Evolutionary conservation across 2,888 invertebrate species (phyloP).

Genomic region (Frankliniella fusca): DNA sequence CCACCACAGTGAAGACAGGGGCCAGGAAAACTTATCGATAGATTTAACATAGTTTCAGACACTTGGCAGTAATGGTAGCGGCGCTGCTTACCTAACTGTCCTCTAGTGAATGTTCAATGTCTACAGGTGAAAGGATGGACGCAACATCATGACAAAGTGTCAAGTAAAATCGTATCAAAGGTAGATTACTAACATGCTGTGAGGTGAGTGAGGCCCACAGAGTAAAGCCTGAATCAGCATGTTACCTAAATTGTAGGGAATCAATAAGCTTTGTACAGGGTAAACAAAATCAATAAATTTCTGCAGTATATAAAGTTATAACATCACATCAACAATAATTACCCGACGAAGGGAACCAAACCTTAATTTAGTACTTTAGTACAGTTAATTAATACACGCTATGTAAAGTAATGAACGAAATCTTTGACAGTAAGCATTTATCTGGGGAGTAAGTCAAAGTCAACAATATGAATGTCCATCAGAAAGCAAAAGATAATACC

Average conservation of each 20-base stretch:
- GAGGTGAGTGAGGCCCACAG: conserved; percentile 7
- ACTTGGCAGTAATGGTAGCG: conserved; percentile 18
- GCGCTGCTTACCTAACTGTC: conserved; percentile 19
- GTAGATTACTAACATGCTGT: neutral
- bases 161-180: neutral
- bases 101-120: conserved; percentile 4
- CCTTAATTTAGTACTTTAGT: conserved; percentile 15
- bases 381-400: neutral
- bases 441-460: neutral
- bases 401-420: neutral
- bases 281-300: conserved; percentile 5
- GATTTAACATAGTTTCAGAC: neutral
- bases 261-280: conserved; percentile 22
- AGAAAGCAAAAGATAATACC: neutral
- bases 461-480: neutral
- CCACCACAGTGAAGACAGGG: neutral
- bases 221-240: conserved; percentile 11
- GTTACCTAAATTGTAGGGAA: neutral
- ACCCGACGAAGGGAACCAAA: neutral
- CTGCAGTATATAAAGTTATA: conserved; percentile 23
- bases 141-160: conserved; percentile 21
- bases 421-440: neutral
- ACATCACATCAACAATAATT: conserved; percentile 14
- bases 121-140: conserved; percentile 20
- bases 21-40: neutral